Percentiles rank a stretch among this genome's conserved stretches.
Conservation (phyloP, 2,888 invertebrate genomes). For the Alviniconcha strummeri region DNA sequence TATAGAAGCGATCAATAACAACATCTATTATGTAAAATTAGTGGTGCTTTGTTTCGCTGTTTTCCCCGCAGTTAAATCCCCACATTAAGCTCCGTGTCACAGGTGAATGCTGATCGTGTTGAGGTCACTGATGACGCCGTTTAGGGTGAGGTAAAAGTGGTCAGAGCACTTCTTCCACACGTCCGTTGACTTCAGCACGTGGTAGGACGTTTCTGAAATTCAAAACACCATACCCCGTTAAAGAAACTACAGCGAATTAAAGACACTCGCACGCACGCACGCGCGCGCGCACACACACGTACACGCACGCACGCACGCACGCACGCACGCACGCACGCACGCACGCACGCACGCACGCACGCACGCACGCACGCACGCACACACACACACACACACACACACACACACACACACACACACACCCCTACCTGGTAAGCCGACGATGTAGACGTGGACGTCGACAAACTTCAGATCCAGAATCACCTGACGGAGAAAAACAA, state of each 20-base stretch:
- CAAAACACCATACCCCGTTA: not conserved
- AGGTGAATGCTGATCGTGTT: constrained; percentile 6
- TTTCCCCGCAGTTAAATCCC: no score
- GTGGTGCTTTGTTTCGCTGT: no score
- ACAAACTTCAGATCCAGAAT: not conserved
- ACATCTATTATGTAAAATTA: no score
- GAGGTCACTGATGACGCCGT: not conserved
- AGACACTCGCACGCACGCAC: not conserved
- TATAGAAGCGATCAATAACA: no score
- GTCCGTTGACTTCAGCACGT: not conserved
- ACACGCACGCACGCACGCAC: no score
- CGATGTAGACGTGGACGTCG: not conserved
- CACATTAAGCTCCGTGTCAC: not conserved
- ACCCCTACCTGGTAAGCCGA: not conserved
- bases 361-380: no score
- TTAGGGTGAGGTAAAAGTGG: not conserved
- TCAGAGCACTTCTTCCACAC: not conserved
- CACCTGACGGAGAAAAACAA: not conserved
- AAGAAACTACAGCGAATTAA: not conserved
- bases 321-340: no score
- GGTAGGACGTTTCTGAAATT: constrained; percentile 1
- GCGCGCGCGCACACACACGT: no score
- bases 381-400: no score
- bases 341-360: no score
- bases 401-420: no score